These are phyloP conservation scores for Reinhardtius hippoglossoides DNA, from an alignment of 2,113 vertebrate species.

Conservation along the genomic window DNA sequence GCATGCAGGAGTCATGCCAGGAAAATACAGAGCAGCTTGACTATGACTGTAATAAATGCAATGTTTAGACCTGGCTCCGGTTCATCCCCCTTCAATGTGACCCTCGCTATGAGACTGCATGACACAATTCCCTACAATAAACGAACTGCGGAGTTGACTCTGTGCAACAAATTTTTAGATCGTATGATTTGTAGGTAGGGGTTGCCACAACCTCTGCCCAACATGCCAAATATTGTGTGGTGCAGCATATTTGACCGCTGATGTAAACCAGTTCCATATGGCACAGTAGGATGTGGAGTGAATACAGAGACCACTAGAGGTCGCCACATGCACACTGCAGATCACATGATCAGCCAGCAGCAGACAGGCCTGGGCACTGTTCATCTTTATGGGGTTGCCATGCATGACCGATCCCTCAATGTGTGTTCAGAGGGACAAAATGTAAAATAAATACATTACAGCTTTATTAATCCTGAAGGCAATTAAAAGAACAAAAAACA, in stretches of 20 bases:
- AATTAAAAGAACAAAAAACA: too few relatives aligned
- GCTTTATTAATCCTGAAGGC: too few relatives aligned
- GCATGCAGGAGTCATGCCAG: conserved; percentile 44
- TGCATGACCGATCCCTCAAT: too few relatives aligned
- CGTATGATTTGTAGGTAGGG: conserved; percentile 63
- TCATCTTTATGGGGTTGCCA: not conserved
- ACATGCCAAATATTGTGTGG: conserved; percentile 70
- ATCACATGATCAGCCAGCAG: conserved; percentile 23
- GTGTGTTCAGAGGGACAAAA: too few relatives aligned
- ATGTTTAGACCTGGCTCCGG: conserved; percentile 51
- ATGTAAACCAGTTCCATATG: conserved; percentile 77
- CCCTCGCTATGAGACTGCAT: too few relatives aligned
- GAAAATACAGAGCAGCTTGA: conserved; percentile 72
- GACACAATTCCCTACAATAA: conserved; percentile 31
- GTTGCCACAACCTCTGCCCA: conserved; percentile 79
- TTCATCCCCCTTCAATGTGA: not conserved
- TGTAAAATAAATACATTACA: too few relatives aligned
- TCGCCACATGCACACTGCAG: conserved; percentile 61
- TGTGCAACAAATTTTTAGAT: conserved; percentile 49
- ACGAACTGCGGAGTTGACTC: conserved; percentile 49
- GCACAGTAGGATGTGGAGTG: conserved; percentile 6
- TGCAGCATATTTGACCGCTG: conserved; percentile 73
- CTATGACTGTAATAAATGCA: conserved; percentile 67
- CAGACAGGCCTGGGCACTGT: conserved; percentile 4
- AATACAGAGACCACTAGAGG: conserved; percentile 55